Evolutionary conservation across 2,113 vertebrate species (phyloP), one percentile per base, ranked within the genome.

Genomic region (Psittacula cyanocephala): DNA sequence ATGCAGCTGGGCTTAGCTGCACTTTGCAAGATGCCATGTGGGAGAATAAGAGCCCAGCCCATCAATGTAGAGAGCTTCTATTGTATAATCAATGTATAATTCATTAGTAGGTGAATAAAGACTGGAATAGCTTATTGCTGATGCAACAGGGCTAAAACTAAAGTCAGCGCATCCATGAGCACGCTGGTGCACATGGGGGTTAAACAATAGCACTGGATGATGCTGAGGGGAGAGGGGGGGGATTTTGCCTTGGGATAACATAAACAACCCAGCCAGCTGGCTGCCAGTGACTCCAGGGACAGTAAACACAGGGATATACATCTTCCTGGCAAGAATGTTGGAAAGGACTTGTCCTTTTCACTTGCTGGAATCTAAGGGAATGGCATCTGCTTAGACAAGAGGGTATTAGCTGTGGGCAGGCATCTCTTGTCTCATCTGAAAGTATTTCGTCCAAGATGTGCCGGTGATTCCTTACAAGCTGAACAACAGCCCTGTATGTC

Each of bases 81-180:
- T 77, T 97, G 94, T 94, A 69, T 77, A 79, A 95, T 80, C 83
- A 44, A 93, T 97, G 86, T 93, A 95, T 97, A 95, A 97, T 95
- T 96, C 91, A 96, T 92, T 76, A 95, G 89, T 52, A 91, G 81
- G 91, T 72, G 79, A 91, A 91, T 86, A 77, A 85, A 88, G 86
- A n/a, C 72, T 88, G 43, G 46, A 92, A 86, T 91, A 50, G 47
- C 43, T 88, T 46, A 57, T 82, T 94, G 84, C 89, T 83, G 76
- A 88, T 83, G 71, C 41, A 77, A 93, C 6, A 5, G 24, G 33
- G 79, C 49, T 53, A 33, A 86, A 70, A 70, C 80, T 88, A 91
- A 82, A 69, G 69, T 1, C 1, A 93, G 55, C 25, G 43, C 0
- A 2, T 50, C 72, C 0, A 0, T 27, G 44, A 88, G 62, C 72